Base-by-base conservation (phyloP, 1,140 invertebrate species). In the Drosophila serrata region DNA sequence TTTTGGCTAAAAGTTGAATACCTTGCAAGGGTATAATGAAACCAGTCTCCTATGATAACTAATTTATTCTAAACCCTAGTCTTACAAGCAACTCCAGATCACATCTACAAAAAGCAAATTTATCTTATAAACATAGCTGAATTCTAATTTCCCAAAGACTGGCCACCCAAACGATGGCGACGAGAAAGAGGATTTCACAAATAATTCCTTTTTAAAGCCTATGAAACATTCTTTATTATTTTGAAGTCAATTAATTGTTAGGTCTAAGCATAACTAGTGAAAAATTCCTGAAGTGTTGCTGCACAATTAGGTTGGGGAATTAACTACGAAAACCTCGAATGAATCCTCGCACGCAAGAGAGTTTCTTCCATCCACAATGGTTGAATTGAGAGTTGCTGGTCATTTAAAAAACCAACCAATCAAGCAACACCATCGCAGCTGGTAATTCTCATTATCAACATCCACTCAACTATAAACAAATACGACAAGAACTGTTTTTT, bases 261-360 rank as follows among this genome's bases (percentile, higher is more conserved):
- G 65, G 29, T 68, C 45, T 68, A 64, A 51, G 60, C 65, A 48
- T 68, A 51, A 51, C 43, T 64, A 68, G 65, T 68, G 65, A 69
- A 65, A 68, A 65, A 53, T 69, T 65, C 61, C 65, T 69, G 65
- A 67, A 69, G 46, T 43, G 51, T 35, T 65, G 65, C 46, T 12
- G 29, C 17, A 59, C 24, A 63, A 31, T 4, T 29, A 3, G 9
- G 24, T 49, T 43, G 39, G 53, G 9, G 5, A 49, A 49, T 39
- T 19, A 24, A 48, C 51, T 19, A 35, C 42, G 17, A 56, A 57
- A 57, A 13, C 33, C 48, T 12, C 15, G 19, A 19, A n/a, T 39
- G 49, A n/a, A 57, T 57, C 48, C 33, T 62, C 33, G 48, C 8
- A 15, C 3, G 39, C 19, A 63, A 39, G 4, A 59, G 58, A 35